Evolutionary conservation across 2,888 invertebrate genomes (phyloP).

Genomic region (Mystacides longicornis): DNA sequence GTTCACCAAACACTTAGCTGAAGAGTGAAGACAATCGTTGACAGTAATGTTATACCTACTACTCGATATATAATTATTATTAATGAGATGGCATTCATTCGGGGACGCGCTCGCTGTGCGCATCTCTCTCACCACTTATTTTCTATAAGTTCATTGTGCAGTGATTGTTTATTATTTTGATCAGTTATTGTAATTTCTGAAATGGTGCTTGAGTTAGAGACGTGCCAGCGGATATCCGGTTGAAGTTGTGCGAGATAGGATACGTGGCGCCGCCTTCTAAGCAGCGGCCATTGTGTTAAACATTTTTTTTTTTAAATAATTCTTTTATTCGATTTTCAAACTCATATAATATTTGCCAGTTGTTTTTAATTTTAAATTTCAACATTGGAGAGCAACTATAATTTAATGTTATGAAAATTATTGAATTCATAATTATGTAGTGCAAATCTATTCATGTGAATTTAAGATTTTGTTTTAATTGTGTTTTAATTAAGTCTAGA

Average conservation of each 20-base stretch:
- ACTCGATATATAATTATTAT: constrained; percentile 3
- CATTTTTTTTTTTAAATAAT: too few species aligned
- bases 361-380: too few species aligned
- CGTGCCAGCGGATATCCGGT: neutral
- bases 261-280: neutral
- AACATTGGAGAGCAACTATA: too few species aligned
- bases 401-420: too few species aligned
- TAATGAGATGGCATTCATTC: constrained; percentile 16
- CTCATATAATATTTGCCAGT: too few species aligned
- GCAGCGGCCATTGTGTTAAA: neutral
- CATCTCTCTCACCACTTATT: constrained; percentile 4
- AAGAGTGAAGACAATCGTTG: neutral
- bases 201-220: neutral
- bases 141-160: neutral
- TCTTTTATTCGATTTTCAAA: too few species aligned
- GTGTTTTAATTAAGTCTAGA: too few species aligned
- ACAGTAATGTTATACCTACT: neutral
- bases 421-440: too few species aligned
- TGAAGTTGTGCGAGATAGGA: neutral
- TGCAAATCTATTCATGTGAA: too few species aligned
- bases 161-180: neutral
- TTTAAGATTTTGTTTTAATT: too few species aligned
- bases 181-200: neutral
- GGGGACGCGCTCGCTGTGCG: constrained; percentile 11
- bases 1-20: neutral